Conservation (phyloP, 2,113 vertebrate species). For the Eudyptes chrysolophus region DNA sequence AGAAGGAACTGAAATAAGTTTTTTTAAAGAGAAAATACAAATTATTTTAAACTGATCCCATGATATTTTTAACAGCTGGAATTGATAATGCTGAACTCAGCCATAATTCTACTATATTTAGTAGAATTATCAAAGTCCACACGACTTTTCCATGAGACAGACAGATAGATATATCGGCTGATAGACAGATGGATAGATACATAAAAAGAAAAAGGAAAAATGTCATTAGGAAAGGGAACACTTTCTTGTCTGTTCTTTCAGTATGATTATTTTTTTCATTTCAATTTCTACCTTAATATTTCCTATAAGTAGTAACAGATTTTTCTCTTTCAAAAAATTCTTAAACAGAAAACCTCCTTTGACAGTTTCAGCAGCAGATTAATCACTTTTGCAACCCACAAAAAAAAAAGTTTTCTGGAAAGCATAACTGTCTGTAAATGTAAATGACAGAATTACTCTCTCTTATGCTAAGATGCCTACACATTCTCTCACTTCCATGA, state of each 20-base stretch:
- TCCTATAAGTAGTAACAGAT: conserved; percentile 67
- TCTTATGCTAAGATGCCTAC: conserved; percentile 75
- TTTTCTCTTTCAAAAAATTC: conserved; percentile 42
- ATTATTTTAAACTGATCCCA: neutral
- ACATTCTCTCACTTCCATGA: conserved; percentile 78
- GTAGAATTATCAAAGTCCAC: neutral
- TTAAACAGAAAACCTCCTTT: conserved; percentile 71
- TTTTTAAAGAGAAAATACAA: neutral
- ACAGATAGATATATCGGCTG: neutral
- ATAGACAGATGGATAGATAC: conserved; percentile 35
- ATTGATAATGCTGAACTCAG: neutral
- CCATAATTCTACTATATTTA: conserved; percentile 20
- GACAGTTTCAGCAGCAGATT: conserved; percentile 75
- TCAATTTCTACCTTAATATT: conserved; percentile 42
- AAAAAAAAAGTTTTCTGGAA: conserved; percentile 79
- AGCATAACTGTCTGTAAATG: conserved; percentile 77
- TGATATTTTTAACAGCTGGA: conserved; percentile 38
- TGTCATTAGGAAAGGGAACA: conserved; percentile 32
- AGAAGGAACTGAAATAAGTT: neutral
- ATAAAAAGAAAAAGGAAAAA: conserved; percentile 27
- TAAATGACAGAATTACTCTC: conserved; percentile 75
- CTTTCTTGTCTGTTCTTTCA: conserved; percentile 38
- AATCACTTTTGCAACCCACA: conserved; percentile 76
- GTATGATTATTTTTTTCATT: neutral
- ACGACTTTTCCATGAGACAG: neutral